Conservation (phyloP, 2,113 vertebrate genomes). For the Erythrocercus mccallii region DNA sequence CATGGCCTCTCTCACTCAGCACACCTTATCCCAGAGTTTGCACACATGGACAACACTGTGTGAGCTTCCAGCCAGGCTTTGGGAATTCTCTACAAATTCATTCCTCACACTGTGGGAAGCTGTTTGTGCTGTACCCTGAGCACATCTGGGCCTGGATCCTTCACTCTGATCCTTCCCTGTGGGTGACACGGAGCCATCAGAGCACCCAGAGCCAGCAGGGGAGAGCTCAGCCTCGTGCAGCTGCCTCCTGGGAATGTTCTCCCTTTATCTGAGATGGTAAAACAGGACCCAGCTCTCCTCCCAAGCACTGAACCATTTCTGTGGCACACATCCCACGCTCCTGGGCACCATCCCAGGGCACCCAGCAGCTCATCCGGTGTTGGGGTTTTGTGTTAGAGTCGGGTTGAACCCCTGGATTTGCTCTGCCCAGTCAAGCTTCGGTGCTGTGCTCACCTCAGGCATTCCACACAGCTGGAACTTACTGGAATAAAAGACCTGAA, state of each 20-base stretch:
- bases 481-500: not conserved
- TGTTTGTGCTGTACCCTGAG: not conserved
- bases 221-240: not conserved
- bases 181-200: not conserved
- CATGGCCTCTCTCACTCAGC: no score
- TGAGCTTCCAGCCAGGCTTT: no score
- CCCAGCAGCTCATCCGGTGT: not conserved
- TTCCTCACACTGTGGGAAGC: not conserved
- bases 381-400: not conserved
- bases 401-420: not conserved
- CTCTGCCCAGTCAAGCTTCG: not conserved
- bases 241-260: not conserved
- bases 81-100: no score
- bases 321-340: not conserved
- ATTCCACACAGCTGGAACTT: not conserved
- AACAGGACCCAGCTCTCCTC: rapidly evolving
- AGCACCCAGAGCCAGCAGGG: not conserved
- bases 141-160: not conserved
- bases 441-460: no score
- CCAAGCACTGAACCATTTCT: not conserved
- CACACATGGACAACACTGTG: no score
- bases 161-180: not conserved
- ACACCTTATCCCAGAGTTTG: no score
- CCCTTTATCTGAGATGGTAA: not conserved
- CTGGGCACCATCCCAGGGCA: not conserved